Evolutionary conservation across 2,888 invertebrate genomes (phyloP).

Genomic region (Acleris cristana): DNA sequence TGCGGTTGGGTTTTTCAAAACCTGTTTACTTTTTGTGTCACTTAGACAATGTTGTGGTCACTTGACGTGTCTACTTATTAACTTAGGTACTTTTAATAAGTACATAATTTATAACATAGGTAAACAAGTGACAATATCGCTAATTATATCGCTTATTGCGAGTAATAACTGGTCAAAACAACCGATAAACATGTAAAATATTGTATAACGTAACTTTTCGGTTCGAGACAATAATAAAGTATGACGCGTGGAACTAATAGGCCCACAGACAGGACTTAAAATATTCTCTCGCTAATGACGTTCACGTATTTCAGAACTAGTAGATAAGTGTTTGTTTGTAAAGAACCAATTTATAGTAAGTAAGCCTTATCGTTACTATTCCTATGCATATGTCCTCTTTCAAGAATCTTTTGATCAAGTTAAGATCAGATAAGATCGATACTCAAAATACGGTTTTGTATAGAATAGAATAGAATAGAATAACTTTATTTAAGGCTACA

Average conservation of each 20-base stretch:
- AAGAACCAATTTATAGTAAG: slow-evolving; percentile 6
- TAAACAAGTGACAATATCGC: background rate
- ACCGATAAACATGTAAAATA: slow-evolving; percentile 11
- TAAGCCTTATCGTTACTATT: background rate
- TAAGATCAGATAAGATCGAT: too few relatives aligned
- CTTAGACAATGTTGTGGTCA: too few relatives aligned
- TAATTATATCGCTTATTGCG: background rate
- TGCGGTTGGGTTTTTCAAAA: too few relatives aligned
- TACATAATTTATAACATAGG: background rate
- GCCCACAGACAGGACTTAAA: slow-evolving; percentile 34
- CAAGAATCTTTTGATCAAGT: too few relatives aligned
- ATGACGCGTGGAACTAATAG: slow-evolving; percentile 45
- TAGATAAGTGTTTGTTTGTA: slow-evolving; percentile 8
- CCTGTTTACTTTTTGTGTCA: too few relatives aligned
- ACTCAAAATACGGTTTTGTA: too few relatives aligned
- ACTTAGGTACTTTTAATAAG: too few relatives aligned
- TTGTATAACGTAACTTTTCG: slow-evolving; percentile 9
- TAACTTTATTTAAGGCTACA: too few relatives aligned
- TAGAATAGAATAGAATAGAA: too few relatives aligned
- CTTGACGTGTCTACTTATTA: too few relatives aligned
- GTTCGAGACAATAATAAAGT: slow-evolving; percentile 9
- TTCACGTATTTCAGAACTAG: slow-evolving; percentile 5
- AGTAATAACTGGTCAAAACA: slow-evolving; percentile 7
- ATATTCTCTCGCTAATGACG: slow-evolving; percentile 13
- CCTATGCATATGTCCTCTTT: too few relatives aligned